These are phyloP conservation scores for Eilema depressum DNA, from an alignment of 2,888 invertebrate species.

Conservation along the genomic window DNA sequence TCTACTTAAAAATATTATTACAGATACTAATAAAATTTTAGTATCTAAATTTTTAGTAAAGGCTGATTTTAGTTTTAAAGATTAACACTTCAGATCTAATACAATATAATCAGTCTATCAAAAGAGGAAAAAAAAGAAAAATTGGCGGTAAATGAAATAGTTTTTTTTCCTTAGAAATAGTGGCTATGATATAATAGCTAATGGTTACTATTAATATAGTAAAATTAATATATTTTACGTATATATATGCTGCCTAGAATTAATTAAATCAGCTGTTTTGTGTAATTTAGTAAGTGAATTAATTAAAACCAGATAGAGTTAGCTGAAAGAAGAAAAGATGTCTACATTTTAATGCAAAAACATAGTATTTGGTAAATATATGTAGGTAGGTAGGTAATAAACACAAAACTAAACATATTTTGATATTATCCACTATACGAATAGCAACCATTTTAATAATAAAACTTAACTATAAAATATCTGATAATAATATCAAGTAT, in stretches of 20 bases:
- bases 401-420: too few species aligned
- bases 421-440: background rate
- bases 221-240: background rate
- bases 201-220: background rate
- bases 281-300: too few species aligned
- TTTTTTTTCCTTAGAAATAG: background rate
- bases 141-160: background rate
- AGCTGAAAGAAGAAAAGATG: too few species aligned
- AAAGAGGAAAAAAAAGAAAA: slow-evolving; percentile 18
- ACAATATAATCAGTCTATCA: slow-evolving; percentile 51
- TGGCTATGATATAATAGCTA: background rate
- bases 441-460: slow-evolving; percentile 4
- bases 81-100: slow-evolving; percentile 36
- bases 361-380: too few species aligned
- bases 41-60: slow-evolving; percentile 18
- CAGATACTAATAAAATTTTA: background rate
- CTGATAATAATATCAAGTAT: background rate
- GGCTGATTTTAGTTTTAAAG: background rate
- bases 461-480: background rate
- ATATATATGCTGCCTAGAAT: too few species aligned
- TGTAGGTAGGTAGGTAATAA: too few species aligned
- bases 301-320: too few species aligned
- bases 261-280: too few species aligned
- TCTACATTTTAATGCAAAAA: too few species aligned
- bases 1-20: slow-evolving; percentile 13